Conservation (phyloP, 2,888 invertebrate species). For the Metellina segmentata region DNA sequence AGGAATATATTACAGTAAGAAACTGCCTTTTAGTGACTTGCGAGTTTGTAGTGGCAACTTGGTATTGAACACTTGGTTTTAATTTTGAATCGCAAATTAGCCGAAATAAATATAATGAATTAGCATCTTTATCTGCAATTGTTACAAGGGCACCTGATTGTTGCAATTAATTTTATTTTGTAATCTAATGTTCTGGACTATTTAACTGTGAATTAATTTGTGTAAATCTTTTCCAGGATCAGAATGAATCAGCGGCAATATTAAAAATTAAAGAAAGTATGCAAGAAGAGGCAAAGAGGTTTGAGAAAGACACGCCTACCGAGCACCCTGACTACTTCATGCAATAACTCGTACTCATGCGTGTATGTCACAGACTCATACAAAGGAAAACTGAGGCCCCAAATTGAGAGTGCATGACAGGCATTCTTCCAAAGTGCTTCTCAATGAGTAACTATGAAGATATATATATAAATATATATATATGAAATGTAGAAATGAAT, state of each 20-base stretch:
- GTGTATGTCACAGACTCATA: not conserved
- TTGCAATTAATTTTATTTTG: too few relatives aligned
- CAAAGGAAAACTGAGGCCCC: slow-evolving; percentile 49
- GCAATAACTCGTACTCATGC: slow-evolving; percentile 85
- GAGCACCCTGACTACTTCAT: slow-evolving; percentile 96
- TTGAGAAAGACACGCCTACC: slow-evolving; percentile 92
- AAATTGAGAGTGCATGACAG: slow-evolving; percentile 15
- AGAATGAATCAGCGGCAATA: slow-evolving; percentile 99
- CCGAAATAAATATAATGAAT: too few relatives aligned
- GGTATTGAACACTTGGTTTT: too few relatives aligned
- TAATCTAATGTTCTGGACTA: too few relatives aligned
- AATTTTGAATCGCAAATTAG: too few relatives aligned
- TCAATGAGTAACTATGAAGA: slow-evolving; percentile 9
- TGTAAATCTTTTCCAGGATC: slow-evolving; percentile 84
- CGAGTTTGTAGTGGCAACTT: too few relatives aligned
- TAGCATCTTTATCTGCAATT: too few relatives aligned
- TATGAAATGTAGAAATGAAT: not conserved
- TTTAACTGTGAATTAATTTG: too few relatives aligned
- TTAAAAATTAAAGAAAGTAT: slow-evolving; percentile 99
- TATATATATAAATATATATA: not conserved
- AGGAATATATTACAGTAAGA: too few relatives aligned
- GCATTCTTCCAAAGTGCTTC: slow-evolving; percentile 61
- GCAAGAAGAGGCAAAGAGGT: slow-evolving; percentile 99
- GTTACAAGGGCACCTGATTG: too few relatives aligned
- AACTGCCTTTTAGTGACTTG: too few relatives aligned